Conservation (phyloP, 2,797 vertebrate genomes). For the Aphelocoma californica region DNA sequence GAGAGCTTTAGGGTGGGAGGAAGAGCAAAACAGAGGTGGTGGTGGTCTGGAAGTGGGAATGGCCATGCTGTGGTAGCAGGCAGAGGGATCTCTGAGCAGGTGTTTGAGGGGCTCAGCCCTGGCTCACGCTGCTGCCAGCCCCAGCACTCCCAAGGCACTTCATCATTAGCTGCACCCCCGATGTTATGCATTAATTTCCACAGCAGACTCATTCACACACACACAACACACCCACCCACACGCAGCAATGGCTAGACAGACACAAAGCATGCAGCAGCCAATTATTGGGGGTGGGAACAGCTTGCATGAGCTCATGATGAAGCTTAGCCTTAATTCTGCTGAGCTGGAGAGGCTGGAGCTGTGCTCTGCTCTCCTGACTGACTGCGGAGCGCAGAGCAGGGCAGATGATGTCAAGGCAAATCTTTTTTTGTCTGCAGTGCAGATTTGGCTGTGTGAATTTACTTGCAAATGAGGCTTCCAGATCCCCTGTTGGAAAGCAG, state of each 20-base stretch:
- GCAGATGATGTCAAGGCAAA: constrained; percentile 54
- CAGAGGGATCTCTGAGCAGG: background rate
- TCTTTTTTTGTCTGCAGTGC: constrained; percentile 51
- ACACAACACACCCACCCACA: constrained; percentile 71
- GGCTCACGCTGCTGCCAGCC: background rate
- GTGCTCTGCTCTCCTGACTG: constrained; percentile 23
- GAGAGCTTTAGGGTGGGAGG: background rate
- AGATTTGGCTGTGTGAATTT: constrained; percentile 51
- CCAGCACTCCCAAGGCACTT: background rate
- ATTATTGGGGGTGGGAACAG: constrained; percentile 61
- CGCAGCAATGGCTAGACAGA: constrained; percentile 67
- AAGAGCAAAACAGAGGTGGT: background rate
- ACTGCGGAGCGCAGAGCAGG: constrained; percentile 20
- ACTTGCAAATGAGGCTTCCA: constrained; percentile 48
- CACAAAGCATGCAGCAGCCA: constrained; percentile 70
- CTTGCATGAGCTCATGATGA: constrained; percentile 51
- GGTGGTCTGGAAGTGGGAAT: background rate
- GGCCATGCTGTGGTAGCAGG: background rate
- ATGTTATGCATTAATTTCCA: constrained; percentile 60
- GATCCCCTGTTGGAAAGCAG: constrained; percentile 15
- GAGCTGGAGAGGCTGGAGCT: background rate
- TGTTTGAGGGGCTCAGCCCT: background rate
- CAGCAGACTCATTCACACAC: constrained; percentile 65
- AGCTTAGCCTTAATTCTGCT: constrained; percentile 39
- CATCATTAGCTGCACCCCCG: constrained; percentile 4